Evolutionary conservation across 2,797 vertebrate genomes (phyloP), one percentile per base, ranked within the genome.

Genomic region (Tapera naevia): DNA sequence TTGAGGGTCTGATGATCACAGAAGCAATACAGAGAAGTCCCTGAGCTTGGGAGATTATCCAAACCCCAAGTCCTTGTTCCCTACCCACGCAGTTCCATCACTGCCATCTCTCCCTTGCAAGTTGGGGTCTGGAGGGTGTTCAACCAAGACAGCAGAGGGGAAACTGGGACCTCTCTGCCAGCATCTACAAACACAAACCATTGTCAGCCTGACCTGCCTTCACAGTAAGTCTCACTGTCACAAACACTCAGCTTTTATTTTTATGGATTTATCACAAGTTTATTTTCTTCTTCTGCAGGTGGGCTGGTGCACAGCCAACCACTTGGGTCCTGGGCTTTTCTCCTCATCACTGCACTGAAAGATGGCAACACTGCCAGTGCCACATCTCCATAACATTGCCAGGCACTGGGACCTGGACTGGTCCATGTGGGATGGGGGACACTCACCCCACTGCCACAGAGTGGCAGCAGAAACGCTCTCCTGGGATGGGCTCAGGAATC

Each of bases 1-100:
- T 48, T 62, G 60, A 66, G 58, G 50, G 27, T 53, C 23, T 27
- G 50, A n/a, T 46, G 48, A 30, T 51, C 25, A 17, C 2, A 14
- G 58, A 70, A 60, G 45, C n/a, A 48, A 65, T 1, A 3, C 35
- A 51, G 60, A 43, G 17, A 48, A 75, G 51, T 37, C 67, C 32
- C 53, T n/a, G 6, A 64, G 35, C 12, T 70, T 60, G 51, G 25
- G 14, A 53, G 32, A 65, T 27, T 11, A 74, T 32, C 24, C 39
- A 43, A 23, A 25, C 19, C 7, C 45, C 0, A 0, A 46, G 22
- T 6, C 16, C 30, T 4, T 25, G 16, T 35, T 41, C 23, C 37
- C n/a, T 37, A 43, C 72, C 28, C 66, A 33, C 10, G 28, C 50
- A 81, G 39, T 69, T n/a, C 23, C 5, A 0, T 41, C 4, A 2